A percentile compares a stretch with the other conserved stretches of the same genome.
Conservation (phyloP, 2,797 vertebrate species). For the Anolis apletophallus region DNA sequence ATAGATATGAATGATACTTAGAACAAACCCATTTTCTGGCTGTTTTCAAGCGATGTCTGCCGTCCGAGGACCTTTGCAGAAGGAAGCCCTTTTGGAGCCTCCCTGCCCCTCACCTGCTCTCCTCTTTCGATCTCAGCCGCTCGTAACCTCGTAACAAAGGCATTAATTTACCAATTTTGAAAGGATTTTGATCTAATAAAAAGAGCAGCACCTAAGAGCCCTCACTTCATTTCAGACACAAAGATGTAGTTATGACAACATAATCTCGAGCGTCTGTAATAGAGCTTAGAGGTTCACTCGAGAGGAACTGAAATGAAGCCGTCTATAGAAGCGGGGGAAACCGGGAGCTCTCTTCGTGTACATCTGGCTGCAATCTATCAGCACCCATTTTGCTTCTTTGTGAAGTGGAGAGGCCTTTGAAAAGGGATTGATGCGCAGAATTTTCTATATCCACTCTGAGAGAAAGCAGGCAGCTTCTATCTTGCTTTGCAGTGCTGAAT, state of each 20-base stretch:
- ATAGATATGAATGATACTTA: not conserved
- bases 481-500: not conserved
- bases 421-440: not conserved
- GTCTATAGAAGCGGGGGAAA: not conserved
- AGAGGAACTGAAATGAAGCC: slow-evolving; percentile 8
- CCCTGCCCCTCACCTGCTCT: slow-evolving; percentile 14
- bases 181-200: slow-evolving; percentile 72
- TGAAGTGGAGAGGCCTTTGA: not conserved
- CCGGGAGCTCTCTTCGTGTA: not conserved
- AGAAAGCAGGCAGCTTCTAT: accelerated
- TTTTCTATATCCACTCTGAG: not conserved
- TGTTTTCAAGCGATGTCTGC: slow-evolving; percentile 37
- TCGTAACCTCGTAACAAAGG: slow-evolving; percentile 24
- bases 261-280: slow-evolving; percentile 40
- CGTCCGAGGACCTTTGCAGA: slow-evolving; percentile 49
- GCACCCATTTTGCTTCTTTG: not conserved
- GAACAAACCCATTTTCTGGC: slow-evolving; percentile 10
- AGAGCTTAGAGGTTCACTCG: not conserved
- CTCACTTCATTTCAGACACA: slow-evolving; percentile 40
- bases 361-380: accelerated
- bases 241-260: slow-evolving; percentile 30
- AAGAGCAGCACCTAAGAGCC: slow-evolving; percentile 55
- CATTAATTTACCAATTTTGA: slow-evolving; percentile 67
- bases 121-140: slow-evolving; percentile 22
- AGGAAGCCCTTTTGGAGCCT: slow-evolving; percentile 33